Evolutionary conservation across 1,140 invertebrate species (phyloP).

Genomic region (Latrodectus geometricus): DNA sequence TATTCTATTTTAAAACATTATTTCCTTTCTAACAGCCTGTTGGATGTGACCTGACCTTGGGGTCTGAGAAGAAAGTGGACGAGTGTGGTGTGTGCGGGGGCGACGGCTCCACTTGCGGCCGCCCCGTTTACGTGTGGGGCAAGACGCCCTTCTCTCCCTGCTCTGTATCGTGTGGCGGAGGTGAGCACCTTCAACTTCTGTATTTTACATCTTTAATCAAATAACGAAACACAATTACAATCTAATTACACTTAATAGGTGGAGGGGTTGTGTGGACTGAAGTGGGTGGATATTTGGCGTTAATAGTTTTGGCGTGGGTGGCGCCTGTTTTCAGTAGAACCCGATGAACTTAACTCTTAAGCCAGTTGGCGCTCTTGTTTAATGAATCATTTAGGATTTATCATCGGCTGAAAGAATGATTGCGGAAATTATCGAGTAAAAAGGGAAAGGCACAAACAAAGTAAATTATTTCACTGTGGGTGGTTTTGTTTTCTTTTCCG

Average conservation of each 20-base stretch:
- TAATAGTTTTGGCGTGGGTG: too few species aligned
- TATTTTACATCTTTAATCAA: background rate
- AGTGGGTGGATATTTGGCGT: too few species aligned
- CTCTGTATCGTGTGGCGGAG: slow-evolving; percentile 91
- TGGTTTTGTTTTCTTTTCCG: too few species aligned
- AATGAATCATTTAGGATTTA: too few species aligned
- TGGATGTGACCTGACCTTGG: slow-evolving; percentile 88
- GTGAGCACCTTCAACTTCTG: slow-evolving; percentile 72
- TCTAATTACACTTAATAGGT: background rate
- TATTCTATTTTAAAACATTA: background rate
- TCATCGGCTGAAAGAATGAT: too few species aligned
- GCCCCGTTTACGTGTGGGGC: slow-evolving; percentile 85
- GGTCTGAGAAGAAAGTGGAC: slow-evolving; percentile 85
- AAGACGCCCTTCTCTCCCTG: slow-evolving; percentile 82
- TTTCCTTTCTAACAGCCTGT: slow-evolving; percentile 79
- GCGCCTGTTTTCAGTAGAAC: too few species aligned
- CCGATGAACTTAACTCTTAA: too few species aligned
- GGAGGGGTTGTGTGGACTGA: too few species aligned
- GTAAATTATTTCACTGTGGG: too few species aligned
- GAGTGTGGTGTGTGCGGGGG: slow-evolving; percentile 91
- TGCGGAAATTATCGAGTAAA: too few species aligned
- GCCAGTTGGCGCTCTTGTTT: too few species aligned
- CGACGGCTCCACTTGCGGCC: slow-evolving; percentile 83
- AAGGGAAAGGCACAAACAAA: too few species aligned
- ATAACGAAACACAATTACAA: background rate